Evolutionary conservation across 2,113 vertebrate species (phyloP).

Genomic region (Pheucticus melanocephalus): DNA sequence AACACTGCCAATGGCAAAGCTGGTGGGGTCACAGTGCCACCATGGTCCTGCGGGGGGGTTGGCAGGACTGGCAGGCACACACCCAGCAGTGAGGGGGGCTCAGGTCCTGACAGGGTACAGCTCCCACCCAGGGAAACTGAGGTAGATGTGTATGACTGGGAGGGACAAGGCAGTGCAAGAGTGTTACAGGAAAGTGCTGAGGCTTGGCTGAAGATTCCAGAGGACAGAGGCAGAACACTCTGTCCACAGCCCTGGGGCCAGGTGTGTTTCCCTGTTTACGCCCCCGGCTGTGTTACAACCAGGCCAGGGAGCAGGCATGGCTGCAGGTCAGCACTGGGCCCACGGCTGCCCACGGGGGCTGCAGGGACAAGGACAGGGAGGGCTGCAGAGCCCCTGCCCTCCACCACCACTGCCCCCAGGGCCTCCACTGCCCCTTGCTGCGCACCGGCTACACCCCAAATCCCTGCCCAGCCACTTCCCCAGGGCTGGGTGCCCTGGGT

Average conservation of each 20-base stretch:
- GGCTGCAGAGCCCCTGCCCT: background rate
- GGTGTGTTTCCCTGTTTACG: background rate
- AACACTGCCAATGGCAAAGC: rapidly evolving
- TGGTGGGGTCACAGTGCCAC: background rate
- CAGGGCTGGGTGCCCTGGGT: rapidly evolving
- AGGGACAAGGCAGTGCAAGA: rapidly evolving
- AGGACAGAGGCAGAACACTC: background rate
- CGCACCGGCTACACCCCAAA: too few species aligned
- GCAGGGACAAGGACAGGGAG: background rate
- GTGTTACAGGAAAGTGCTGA: background rate
- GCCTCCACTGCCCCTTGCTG: background rate
- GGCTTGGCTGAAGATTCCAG: background rate
- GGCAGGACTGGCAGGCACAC: background rate
- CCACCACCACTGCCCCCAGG: background rate
- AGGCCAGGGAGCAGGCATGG: background rate
- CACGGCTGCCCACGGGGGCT: rapidly evolving
- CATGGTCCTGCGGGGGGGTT: rapidly evolving
- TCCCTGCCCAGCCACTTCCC: background rate
- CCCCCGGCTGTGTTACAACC: background rate
- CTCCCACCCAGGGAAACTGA: background rate
- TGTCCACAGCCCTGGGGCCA: background rate
- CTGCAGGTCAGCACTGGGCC: background rate
- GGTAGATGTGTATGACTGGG: rapidly evolving
- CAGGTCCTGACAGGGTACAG: rapidly evolving
- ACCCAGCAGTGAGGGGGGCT: too few species aligned